A percentile compares a stretch with the other conserved stretches of the same genome.
phyloP scores from a whole-genome alignment of 2,113 vertebrate genomes.

The Scomber japonicus region DNA sequence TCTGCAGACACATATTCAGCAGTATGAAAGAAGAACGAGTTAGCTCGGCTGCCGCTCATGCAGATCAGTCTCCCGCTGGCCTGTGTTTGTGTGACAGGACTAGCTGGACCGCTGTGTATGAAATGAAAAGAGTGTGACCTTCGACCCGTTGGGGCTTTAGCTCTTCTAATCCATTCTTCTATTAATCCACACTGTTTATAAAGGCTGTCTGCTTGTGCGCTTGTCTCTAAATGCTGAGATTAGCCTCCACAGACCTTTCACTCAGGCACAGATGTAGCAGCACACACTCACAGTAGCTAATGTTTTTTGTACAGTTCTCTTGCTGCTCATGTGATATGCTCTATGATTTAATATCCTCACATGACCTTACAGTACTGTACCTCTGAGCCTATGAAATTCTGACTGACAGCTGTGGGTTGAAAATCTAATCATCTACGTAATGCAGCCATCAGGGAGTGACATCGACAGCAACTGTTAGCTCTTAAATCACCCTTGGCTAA shows the following conservation, averaged over 20 bases:
- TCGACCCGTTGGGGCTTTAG: slow-evolving; percentile 37
- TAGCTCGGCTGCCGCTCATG: slow-evolving; percentile 21
- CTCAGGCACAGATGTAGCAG: slow-evolving; percentile 5
- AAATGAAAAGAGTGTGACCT: slow-evolving; percentile 57
- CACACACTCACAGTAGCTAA: slow-evolving; percentile 36
- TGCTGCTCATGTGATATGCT: slow-evolving; percentile 26
- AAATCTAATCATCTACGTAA: slow-evolving; percentile 57
- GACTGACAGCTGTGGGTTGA: slow-evolving; percentile 50
- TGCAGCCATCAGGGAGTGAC: slow-evolving; percentile 58
- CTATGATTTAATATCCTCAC: slow-evolving; percentile 47
- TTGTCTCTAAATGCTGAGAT: slow-evolving; percentile 61
- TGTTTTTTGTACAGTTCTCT: slow-evolving; percentile 41
- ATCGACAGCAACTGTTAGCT: slow-evolving; percentile 64
- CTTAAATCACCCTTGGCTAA: slow-evolving; percentile 65
- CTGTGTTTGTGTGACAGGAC: slow-evolving; percentile 16
- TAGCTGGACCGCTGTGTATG: slow-evolving; percentile 17
- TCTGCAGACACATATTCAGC: slow-evolving; percentile 33
- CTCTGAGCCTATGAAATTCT: slow-evolving; percentile 31
- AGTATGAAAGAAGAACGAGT: slow-evolving; percentile 24
- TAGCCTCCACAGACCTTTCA: slow-evolving; percentile 56
- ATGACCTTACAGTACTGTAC: slow-evolving; percentile 46
- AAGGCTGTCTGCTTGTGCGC: slow-evolving; percentile 34
- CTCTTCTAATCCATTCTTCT: slow-evolving; percentile 54
- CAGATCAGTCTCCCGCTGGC: slow-evolving; percentile 25
- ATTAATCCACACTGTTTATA: slow-evolving; percentile 65